Evolutionary conservation across 2,888 invertebrate genomes (phyloP), one percentile per base, ranked within the genome.

Genomic region (Tortrix viridana): DNA sequence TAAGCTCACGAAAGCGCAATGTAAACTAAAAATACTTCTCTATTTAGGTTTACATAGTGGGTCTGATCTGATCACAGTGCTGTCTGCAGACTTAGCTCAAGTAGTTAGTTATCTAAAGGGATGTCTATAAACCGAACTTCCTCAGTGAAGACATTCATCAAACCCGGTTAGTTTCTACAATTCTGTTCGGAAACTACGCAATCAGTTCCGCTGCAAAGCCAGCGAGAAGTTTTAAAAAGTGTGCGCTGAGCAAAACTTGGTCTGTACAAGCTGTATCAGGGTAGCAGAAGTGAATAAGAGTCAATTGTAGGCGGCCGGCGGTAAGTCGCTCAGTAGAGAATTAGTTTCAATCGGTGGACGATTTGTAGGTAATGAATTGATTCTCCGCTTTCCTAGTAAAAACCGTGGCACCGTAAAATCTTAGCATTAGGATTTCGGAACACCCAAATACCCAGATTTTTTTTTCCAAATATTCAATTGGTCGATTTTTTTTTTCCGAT

Each of bases 281-380:
- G 44, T 12, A 67, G 60, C 69, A 78, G 69, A 72, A 69, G 63
- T 57, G 70, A 71, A 76, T 75, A 74, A 76, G 74, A 78, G 79
- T 78, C 77, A 71, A 81, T 80, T 77, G 76, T 72, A 74, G 74
- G 69, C 72, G 55, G 69, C 12, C 81, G 81, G 81, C 73, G 78
- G 76, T 76, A 80, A 84, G 82, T 82, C 78, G 81, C 77, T 73
- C 72, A 74, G 67, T 41, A 73, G 79, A 76, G 80, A 81, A 83
- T 83, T 81, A 82, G 77, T 77, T 68, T 65, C 75, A 74, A 76
- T 71, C 74, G 71, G 72, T 72, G 73, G 72, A 73, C 76, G 82
- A 82, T 86, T 83, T 80, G 80, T 80, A n/a, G n/a, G n/a, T n/a
- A 74, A 77, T 74, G 73, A 74, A 71, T 72, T 67, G 67, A 70